phyloP scores from a whole-genome alignment of 2,797 vertebrate species.

The Acipenser oxyrinchus region DNA sequence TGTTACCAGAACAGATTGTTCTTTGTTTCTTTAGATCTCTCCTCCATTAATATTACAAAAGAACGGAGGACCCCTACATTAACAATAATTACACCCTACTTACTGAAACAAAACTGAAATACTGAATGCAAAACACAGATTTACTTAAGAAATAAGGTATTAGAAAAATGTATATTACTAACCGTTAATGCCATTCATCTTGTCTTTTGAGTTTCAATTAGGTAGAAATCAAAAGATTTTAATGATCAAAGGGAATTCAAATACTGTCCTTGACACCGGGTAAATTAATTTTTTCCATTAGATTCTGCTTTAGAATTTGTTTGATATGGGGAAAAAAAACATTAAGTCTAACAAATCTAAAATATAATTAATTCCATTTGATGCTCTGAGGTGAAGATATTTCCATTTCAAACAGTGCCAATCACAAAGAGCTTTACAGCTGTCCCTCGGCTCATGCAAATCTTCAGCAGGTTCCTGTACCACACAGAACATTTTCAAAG shows the following conservation, averaged over 20 bases:
- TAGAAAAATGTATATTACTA: not conserved
- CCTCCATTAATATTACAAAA: not conserved
- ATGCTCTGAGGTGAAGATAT: not conserved
- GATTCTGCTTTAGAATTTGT: not conserved
- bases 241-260: not conserved
- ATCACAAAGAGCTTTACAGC: not conserved
- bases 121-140: not conserved
- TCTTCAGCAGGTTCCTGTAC: not conserved
- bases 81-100: not conserved
- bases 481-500: too few relatives aligned
- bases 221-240: not conserved
- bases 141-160: not conserved
- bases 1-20: too few relatives aligned
- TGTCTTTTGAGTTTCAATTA: not conserved
- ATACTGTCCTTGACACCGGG: not conserved
- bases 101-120: not conserved
- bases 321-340: not conserved
- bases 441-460: not conserved
- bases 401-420: not conserved
- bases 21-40: too few relatives aligned
- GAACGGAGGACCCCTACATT: not conserved
- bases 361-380: slow-evolving; percentile 1
- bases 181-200: not conserved
- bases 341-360: not conserved
- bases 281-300: not conserved